Base-by-base conservation (phyloP, 2,113 vertebrate species). In the Balaeniceps rex region DNA sequence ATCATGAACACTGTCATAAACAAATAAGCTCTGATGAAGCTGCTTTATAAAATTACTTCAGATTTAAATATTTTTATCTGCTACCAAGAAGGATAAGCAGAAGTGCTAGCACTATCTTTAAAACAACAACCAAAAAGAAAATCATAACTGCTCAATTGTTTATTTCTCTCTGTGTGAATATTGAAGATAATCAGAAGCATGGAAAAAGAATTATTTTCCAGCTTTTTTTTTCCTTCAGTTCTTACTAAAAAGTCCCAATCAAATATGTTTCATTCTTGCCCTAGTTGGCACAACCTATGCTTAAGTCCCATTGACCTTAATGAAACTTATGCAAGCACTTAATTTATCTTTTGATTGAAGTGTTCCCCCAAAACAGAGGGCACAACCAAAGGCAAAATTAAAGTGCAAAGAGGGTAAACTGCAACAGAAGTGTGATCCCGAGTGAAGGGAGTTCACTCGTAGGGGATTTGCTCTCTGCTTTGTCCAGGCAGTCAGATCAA, bases 11-110 rank as follows among this genome's bases (percentile, higher is more conserved):
- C 93, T 94, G 74, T 94, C 92, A 95, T 97, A 96, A 97, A 94
- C 81, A 94, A 97, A 92, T 94, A 94, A 97, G 86, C 80, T 85
- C 74, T 95, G 97, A 97, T 94, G 91, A 95, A 85, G 61, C 77
- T 77, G 89, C 93, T 96, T 96, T 95, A 92, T 96, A 58, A 87
- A 92, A 97, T 89, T 84, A 89, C 91, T 94, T 94, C 72, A 91
- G 52, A 97, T 94, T 94, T 95, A 95, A 96, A 92, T 94, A 83
- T 87, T 94, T 69, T 94, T 89, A 72, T 94, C 66, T 85, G 79
- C 66, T 54, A 83, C 31, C 19, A 38, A 87, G 88, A 63, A 79
- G 58, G 87, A 87, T 83, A 72, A 94, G 74, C 74, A 94, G 72
- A 94, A 97, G 26, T 84, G 40, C 21, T 88, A 85, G 58, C 21